Conservation (phyloP, 1,140 invertebrate species). For the Drosophila suzukii region DNA sequence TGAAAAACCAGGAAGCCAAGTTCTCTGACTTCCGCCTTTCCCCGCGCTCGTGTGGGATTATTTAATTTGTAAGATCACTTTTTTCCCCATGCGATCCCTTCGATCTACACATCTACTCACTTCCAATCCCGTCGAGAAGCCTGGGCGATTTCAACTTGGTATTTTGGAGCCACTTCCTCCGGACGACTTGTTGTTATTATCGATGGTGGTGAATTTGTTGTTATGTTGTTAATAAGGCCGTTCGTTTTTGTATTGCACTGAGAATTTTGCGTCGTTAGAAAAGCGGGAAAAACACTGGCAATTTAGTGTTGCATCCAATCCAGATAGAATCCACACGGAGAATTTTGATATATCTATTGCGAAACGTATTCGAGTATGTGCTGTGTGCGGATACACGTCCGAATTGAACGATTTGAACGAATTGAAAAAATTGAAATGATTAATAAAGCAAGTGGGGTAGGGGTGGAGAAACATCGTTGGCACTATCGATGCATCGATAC, state of each 20-base stretch:
- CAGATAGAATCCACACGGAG: conserved; percentile 69
- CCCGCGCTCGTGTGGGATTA: background rate
- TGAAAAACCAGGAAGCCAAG: conserved; percentile 62
- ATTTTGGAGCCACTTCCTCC: conserved; percentile 22
- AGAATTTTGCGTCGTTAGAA: conserved; percentile 69
- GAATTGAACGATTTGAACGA: conserved; percentile 69
- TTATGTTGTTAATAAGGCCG: conserved; percentile 16
- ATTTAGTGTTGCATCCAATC: conserved; percentile 63
- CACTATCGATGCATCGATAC: conserved; percentile 7
- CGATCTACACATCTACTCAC: conserved; percentile 50
- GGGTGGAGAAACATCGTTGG: conserved; percentile 1
- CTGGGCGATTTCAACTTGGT: conserved; percentile 3
- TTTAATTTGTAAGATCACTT: background rate
- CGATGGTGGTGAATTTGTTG: conserved; percentile 2
- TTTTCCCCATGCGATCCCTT: background rate
- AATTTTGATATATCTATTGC: conserved; percentile 73
- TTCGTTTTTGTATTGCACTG: conserved; percentile 52
- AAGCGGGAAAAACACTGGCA: conserved; percentile 56
- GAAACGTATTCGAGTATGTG: conserved; percentile 66
- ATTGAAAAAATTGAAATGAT: conserved; percentile 63
- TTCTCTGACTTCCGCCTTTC: conserved; percentile 69
- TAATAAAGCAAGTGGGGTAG: conserved; percentile 55
- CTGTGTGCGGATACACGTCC: conserved; percentile 66
- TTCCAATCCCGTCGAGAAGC: conserved; percentile 36
- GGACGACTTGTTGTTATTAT: conserved; percentile 25